These are phyloP conservation scores for Saturnia japonica DNA, from an alignment of 2,888 invertebrate genomes.

Conservation along the genomic window DNA sequence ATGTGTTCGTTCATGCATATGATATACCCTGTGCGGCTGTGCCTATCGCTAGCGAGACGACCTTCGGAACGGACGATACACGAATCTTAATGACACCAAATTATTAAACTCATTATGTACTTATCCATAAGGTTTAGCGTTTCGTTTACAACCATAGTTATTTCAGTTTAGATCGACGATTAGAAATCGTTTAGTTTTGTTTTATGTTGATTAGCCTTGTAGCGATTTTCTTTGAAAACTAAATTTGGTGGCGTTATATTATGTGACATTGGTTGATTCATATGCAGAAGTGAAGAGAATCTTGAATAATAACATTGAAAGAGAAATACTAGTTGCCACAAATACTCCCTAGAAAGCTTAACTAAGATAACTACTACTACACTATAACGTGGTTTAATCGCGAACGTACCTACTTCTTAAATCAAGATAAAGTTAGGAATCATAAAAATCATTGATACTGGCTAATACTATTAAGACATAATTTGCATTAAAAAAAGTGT, in stretches of 20 bases:
- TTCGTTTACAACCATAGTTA: neutral
- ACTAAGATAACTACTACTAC: neutral
- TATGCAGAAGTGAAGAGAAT: neutral
- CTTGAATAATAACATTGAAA: neutral
- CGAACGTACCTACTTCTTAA: too few relatives aligned
- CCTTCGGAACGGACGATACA: neutral
- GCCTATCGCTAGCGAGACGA: conserved; percentile 5
- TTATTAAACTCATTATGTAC: conserved; percentile 3
- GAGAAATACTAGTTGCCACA: neutral
- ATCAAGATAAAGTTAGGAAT: neutral
- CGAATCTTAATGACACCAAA: neutral
- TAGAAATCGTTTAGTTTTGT: neutral
- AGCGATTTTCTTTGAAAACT: neutral
- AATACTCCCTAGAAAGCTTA: neutral
- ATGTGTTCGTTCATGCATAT: neutral
- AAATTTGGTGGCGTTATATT: neutral
- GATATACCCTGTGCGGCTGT: neutral
- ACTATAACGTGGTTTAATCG: neutral
- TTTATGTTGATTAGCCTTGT: neutral
- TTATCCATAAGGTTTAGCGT: neutral
- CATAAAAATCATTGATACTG: neutral
- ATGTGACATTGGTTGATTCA: too few relatives aligned
- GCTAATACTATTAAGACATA: neutral
- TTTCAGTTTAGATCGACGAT: neutral
- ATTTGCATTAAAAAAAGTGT: neutral